Conservation (phyloP, 2,113 vertebrate species). For the Loxodonta africana region DNA sequence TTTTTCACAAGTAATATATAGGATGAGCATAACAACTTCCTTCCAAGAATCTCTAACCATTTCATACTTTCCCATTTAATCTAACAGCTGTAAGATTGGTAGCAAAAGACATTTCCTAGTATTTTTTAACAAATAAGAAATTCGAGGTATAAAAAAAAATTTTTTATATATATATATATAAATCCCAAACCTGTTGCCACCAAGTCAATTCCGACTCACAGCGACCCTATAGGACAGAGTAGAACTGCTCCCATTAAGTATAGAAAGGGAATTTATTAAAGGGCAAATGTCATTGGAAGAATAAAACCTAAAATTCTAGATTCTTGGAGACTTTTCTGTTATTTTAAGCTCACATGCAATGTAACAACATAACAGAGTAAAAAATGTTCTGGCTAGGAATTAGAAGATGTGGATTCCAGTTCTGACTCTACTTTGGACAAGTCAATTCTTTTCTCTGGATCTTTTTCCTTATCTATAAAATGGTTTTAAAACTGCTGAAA, state of each 20-base stretch:
- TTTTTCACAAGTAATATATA: conserved; percentile 10
- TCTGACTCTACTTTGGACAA: neutral
- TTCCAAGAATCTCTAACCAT: conserved; percentile 19
- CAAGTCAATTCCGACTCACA: no score
- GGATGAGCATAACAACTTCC: neutral
- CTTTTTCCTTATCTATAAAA: conserved; percentile 4
- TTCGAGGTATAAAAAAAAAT: neutral
- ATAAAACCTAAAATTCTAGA: conserved; percentile 26
- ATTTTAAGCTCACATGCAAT: neutral
- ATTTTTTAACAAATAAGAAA: conserved; percentile 56
- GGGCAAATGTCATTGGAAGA: neutral
- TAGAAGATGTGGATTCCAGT: neutral
- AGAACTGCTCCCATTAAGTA: no score
- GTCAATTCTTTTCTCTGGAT: neutral
- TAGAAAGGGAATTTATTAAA: neutral
- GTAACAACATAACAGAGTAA: neutral
- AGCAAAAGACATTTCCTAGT: conserved; percentile 41
- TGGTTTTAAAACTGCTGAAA: conserved; percentile 35
- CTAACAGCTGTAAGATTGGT: conserved; percentile 13
- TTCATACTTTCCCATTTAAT: conserved; percentile 19
- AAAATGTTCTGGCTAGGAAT: conserved; percentile 17
- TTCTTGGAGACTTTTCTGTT: neutral
- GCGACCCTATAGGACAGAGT: no score
- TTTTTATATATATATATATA: no score
- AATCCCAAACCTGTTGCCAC: no score